Percentiles rank a stretch among this genome's conserved stretches.
phyloP scores from a whole-genome alignment of 2,113 vertebrate genomes.

The Boleophthalmus pectinirostris region DNA sequence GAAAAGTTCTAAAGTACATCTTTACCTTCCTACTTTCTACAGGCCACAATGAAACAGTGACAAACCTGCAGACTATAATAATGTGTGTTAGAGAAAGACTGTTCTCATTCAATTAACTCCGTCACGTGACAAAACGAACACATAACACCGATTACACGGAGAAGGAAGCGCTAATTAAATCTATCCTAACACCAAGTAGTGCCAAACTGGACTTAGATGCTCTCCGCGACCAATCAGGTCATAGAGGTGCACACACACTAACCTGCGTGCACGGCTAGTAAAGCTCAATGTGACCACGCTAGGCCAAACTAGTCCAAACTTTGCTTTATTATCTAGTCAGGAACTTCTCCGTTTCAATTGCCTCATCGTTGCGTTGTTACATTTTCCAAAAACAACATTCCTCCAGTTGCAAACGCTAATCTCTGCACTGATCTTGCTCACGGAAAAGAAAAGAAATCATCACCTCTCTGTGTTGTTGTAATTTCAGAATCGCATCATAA shows the following conservation, averaged over 20 bases:
- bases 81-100: constrained; percentile 17
- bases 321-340: not conserved
- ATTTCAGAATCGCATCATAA: constrained; percentile 59
- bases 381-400: not conserved
- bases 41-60: not conserved
- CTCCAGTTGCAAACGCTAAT: not conserved
- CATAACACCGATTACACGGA: not conserved
- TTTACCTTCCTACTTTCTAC: not conserved
- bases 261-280: not conserved
- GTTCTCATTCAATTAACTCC: constrained; percentile 3
- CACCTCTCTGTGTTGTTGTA: constrained; percentile 68
- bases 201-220: not conserved
- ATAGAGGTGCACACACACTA: not conserved
- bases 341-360: not conserved
- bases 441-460: constrained; percentile 37
- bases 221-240: not conserved
- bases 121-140: not conserved
- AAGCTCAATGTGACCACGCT: not conserved
- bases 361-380: not conserved
- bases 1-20: no score
- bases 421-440: not conserved
- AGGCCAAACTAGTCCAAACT: not conserved
- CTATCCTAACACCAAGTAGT: not conserved
- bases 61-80: not conserved
- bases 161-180: not conserved